Evolutionary conservation across 2,113 vertebrate species (phyloP), one percentile per base, ranked within the genome.

Genomic region (Cranoglanis bouderius): DNA sequence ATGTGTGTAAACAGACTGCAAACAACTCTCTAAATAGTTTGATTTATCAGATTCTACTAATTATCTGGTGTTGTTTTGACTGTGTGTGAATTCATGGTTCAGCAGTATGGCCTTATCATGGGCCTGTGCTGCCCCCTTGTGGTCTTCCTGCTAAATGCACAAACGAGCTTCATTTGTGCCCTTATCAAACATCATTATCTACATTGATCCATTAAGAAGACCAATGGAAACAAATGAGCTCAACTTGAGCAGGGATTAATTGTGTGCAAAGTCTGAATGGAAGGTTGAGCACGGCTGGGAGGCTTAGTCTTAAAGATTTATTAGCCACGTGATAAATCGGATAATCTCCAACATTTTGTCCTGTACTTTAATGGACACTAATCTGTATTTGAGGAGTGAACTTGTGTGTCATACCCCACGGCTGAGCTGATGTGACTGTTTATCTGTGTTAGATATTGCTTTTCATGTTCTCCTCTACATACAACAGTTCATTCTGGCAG

Each of bases 41-140:
- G 24, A 55, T 70, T 63, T 32, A 32, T 88, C 29, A 16, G 51
- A 19, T n/a, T 49, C 16, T 49, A n/a, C 43, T 74, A 29, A 21
- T 35, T 43, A 55, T 57, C 19, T 65, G 26, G 38, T 65, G 16
- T 40, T 43, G 19, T 67, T 65, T 8, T 21, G 26, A 29, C 72
- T n/a, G 32, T 38, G 72, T 59, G 74, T 43, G 51, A 80, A 77
- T 83, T 24, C 12, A 6, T 82, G 63, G 9, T 35, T 32, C 65
- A 49, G 75, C 0, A 46, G 51, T 89, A 18, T 26, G 29, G 80
- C 9, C 9, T 63, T 87, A 38, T 85, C 21, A 74, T 87, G 16
- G 84, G 82, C 82, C 38, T 91, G 46, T 82, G 90, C 84, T 91
- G 92, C 92, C 94, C 51, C 91, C 93, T 84, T 78, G 87, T 95